Evolutionary conservation across 2,797 vertebrate species (phyloP).

Genomic region (Crax fasciolata): DNA sequence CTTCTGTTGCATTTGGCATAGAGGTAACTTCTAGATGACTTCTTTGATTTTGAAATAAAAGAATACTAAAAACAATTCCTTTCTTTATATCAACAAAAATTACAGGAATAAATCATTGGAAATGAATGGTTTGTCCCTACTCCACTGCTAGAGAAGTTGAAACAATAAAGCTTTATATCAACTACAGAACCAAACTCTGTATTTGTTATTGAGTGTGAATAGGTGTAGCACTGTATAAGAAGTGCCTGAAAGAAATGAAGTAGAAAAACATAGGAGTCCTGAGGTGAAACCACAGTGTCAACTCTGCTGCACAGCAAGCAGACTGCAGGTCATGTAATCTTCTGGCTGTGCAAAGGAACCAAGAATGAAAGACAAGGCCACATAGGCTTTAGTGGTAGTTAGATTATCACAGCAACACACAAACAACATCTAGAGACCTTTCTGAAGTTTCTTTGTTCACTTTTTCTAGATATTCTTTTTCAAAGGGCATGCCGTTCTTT

Average conservation of each 20-base stretch:
- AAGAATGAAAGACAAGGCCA: background rate
- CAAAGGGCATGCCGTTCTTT: background rate
- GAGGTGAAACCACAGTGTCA: background rate
- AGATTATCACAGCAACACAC: background rate
- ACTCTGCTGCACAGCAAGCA: background rate
- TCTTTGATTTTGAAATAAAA: background rate
- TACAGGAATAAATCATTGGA: background rate
- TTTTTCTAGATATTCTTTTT: background rate
- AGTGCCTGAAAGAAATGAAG: background rate
- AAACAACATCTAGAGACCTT: too few relatives aligned
- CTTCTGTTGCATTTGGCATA: background rate
- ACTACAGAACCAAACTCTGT: background rate
- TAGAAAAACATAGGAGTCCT: background rate
- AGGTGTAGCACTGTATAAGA: background rate
- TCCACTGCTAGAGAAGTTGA: background rate
- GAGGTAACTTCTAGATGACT: background rate
- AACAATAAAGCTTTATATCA: background rate
- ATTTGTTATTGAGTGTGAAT: background rate
- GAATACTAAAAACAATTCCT: background rate
- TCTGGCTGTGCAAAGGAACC: background rate
- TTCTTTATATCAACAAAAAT: background rate
- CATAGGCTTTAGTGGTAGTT: background rate
- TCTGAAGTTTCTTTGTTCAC: background rate
- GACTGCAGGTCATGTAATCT: background rate
- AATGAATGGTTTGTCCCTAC: background rate